Base-by-base conservation (phyloP, 2,888 invertebrate species). In the Himalopsyche japonica region DNA sequence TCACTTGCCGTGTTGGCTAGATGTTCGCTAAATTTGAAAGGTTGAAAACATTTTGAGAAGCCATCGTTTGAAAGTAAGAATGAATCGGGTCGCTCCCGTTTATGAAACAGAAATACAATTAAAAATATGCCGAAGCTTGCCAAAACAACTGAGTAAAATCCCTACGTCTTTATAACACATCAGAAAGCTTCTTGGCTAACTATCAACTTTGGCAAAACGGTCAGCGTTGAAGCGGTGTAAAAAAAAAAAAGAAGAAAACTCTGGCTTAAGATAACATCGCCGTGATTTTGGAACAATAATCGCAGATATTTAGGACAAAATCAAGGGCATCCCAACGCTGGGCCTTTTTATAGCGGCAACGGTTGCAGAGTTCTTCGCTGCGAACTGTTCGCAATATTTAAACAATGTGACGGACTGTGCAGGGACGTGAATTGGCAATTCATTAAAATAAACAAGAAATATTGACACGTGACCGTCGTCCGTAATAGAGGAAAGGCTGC, bases 281-380 rank as follows among this genome's bases (percentile, higher is more conserved):
- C 15, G 57, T 57, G 57, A 57, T 57, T 57, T 34, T 76, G 1
- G 76, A n/a, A 18, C 5, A 34, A 34, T 27, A 32, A 34, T 76
- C 76, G 34, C 32, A 32, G 43, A 70, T 80, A 85, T 80, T 57
- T 79, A 84, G 81, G 76, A 37, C 80, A 64, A 85, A 79, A 84
- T 76, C 76, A 81, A 79, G 79, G 81, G 18, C 76, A 34, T 10
- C 20, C 7, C 34, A n/a, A 30, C 32, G 76, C 76, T 34, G n/a
- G 20, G 57, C 20, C 20, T 57, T 57, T 24, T 57, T 57, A 20
- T 20, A 1, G 10, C 57, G 24, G n/a, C 10, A 15, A 20, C 57
- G 3, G 20, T 24, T 57, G 20, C 24, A 1, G 57, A 57, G 20
- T 57, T 7, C 57, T 20, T 3, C 8, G 24, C 10, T 20, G 24